Evolutionary conservation across 2,888 invertebrate species (phyloP).

Genomic region (Endomychus coccineus): DNA sequence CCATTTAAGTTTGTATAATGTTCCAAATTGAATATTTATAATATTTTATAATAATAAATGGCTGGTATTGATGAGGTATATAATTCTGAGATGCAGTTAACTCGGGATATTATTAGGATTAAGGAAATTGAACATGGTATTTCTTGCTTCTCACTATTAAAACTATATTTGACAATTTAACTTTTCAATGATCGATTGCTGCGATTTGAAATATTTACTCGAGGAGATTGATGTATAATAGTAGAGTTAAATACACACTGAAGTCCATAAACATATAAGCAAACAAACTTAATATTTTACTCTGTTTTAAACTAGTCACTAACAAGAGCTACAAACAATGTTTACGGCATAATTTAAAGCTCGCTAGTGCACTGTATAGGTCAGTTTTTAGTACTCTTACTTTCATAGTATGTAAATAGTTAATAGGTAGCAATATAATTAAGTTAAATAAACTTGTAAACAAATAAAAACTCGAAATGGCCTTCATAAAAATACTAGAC

Average conservation of each 20-base stretch:
- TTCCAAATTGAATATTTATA: too few species aligned
- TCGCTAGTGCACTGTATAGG: conserved; percentile 29
- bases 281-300: conserved; percentile 37
- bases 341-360: conserved; percentile 37
- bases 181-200: too few species aligned
- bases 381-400: conserved; percentile 42
- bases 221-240: conserved; percentile 28
- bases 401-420: conserved; percentile 42
- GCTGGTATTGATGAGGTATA: too few species aligned
- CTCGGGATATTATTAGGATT: too few species aligned
- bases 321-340: conserved; percentile 41
- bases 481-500: conserved; percentile 33
- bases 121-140: too few species aligned
- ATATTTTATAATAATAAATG: too few species aligned
- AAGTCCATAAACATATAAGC: conserved; percentile 24
- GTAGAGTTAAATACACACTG: conserved; percentile 30
- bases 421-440: conserved; percentile 41
- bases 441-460: conserved; percentile 42
- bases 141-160: too few species aligned
- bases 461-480: conserved; percentile 40
- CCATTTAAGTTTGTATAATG: too few species aligned
- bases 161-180: too few species aligned
- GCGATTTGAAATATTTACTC: conserved; percentile 20
- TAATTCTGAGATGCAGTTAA: too few species aligned
- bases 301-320: conserved; percentile 40